Evolutionary conservation across 2,797 vertebrate species (phyloP).

Genomic region (Numenius phaeopus): DNA sequence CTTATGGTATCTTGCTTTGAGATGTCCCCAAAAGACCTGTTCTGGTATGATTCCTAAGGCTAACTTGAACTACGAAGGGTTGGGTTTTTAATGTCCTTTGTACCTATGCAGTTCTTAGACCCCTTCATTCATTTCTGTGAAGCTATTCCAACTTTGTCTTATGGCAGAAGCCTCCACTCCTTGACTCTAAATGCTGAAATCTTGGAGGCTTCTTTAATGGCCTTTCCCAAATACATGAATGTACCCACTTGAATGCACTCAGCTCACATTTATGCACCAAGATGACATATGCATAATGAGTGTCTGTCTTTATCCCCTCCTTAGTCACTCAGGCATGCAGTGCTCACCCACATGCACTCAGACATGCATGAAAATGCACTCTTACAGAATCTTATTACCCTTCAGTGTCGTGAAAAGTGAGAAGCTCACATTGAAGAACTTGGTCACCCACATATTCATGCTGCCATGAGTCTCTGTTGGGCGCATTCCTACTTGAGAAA

Average conservation of each 20-base stretch:
- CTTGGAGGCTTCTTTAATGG: neutral
- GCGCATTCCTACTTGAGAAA: neutral
- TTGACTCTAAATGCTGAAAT: neutral
- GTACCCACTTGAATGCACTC: neutral
- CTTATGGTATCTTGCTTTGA: constrained; percentile 30
- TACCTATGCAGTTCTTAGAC: neutral
- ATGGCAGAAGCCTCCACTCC: neutral
- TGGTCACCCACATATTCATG: neutral
- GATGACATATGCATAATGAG: neutral
- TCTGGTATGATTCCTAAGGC: neutral
- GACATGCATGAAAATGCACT: neutral
- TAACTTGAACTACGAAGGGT: neutral
- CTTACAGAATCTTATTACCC: neutral
- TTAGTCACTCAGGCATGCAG: neutral
- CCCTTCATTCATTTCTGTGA: neutral
- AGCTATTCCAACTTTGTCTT: neutral
- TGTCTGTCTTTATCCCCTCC: neutral
- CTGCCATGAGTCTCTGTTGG: neutral
- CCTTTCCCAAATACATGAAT: neutral
- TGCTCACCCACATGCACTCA: neutral
- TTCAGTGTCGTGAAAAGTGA: neutral
- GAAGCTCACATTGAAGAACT: neutral
- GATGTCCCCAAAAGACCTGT: neutral
- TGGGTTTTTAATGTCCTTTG: constrained; percentile 22
- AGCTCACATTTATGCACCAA: neutral